Percentiles rank a stretch among this genome's conserved stretches.
Evolutionary conservation across 2,888 invertebrate genomes (phyloP).

Genomic region (Pardosa pseudoannulata): DNA sequence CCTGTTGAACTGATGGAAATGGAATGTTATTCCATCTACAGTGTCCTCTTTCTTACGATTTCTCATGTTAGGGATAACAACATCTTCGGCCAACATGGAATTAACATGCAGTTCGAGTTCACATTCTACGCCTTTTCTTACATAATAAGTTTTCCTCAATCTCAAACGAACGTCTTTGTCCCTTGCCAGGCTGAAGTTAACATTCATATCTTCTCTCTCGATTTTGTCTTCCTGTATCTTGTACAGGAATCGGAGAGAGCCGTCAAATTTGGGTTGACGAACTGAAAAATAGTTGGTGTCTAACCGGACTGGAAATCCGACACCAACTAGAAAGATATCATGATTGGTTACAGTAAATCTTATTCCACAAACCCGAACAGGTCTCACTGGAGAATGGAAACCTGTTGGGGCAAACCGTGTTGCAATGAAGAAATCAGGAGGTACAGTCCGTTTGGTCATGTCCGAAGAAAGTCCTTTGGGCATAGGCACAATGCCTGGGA

Average conservation of each 20-base stretch:
- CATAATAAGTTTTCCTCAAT: conserved; percentile 69
- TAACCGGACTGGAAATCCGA: conserved; percentile 74
- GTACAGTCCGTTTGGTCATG: conserved; percentile 61
- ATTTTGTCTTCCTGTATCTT: conserved; percentile 72
- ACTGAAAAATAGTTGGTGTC: conserved; percentile 71
- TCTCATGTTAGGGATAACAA: conserved; percentile 70
- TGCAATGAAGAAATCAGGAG: conserved; percentile 69
- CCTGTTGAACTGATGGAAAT: conserved; percentile 69
- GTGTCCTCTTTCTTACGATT: conserved; percentile 72
- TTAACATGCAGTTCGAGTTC: conserved; percentile 72
- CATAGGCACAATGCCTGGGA: conserved; percentile 74
- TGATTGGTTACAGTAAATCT: conserved; percentile 74
- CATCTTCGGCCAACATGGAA: conserved; percentile 70
- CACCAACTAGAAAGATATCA: conserved; percentile 74
- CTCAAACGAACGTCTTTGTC: conserved; percentile 72
- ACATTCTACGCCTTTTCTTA: conserved; percentile 71
- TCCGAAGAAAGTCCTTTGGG: conserved; percentile 73
- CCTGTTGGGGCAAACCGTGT: conserved; percentile 74
- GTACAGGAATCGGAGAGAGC: conserved; percentile 74
- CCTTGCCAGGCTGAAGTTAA: conserved; percentile 70
- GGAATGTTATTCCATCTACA: conserved; percentile 69
- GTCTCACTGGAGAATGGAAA: conserved; percentile 72
- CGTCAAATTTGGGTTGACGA: conserved; percentile 73
- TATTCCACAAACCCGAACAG: conserved; percentile 73
- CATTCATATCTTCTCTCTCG: conserved; percentile 70